Percentiles rank a stretch among this genome's conserved stretches.
Evolutionary conservation across 2,113 vertebrate genomes (phyloP).

Genomic region (Otocyon megalotis): DNA sequence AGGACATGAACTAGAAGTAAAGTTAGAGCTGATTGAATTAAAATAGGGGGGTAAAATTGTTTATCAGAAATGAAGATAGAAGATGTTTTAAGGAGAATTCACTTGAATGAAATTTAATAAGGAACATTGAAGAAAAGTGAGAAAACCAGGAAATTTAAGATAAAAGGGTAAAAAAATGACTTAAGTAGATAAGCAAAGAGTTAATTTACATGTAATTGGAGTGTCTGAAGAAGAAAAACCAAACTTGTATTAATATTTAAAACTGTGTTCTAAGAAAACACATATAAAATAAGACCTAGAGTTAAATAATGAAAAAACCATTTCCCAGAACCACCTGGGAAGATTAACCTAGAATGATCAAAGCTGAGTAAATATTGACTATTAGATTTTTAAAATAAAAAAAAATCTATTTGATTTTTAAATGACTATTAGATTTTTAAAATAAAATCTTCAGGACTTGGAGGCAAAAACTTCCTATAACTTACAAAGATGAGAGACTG

Average conservation of each 20-base stretch:
- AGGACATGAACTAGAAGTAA: not conserved
- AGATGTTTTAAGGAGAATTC: not conserved
- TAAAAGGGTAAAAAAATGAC: not conserved
- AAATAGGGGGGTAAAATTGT: not conserved
- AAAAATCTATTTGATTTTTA: not conserved
- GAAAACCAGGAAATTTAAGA: not conserved
- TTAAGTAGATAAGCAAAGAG: not conserved
- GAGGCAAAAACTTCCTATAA: not conserved
- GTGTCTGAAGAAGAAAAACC: not conserved
- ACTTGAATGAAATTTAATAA: slow-evolving; percentile 18
- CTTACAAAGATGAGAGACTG: not conserved
- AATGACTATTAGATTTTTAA: not conserved
- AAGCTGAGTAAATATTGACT: not conserved
- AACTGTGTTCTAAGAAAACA: not conserved
- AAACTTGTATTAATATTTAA: not conserved
- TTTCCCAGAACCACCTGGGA: not conserved
- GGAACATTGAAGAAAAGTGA: not conserved
- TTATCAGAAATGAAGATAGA: slow-evolving; percentile 15
- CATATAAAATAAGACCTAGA: not conserved
- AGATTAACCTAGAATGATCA: not conserved
- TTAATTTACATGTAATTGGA: not conserved
- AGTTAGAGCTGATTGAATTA: not conserved
- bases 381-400: not conserved
- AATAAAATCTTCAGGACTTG: not conserved
- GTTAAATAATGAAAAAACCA: not conserved